A percentile compares a stretch with the other conserved stretches of the same genome.
Conservation (phyloP, 2,113 vertebrate species). For the Leucoraja erinaceus region DNA sequence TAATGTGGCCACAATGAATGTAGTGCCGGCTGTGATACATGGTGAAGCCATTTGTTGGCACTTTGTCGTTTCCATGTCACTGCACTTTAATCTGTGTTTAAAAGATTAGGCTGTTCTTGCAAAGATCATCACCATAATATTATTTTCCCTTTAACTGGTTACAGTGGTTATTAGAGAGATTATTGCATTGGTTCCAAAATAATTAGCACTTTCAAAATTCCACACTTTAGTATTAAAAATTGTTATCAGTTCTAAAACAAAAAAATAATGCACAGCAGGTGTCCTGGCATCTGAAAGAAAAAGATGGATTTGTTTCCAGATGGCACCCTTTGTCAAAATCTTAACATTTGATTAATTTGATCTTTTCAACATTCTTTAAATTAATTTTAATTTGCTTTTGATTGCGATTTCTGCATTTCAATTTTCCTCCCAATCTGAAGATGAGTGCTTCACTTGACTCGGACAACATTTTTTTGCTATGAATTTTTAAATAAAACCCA, state of each 20-base stretch:
- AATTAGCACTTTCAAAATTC: not conserved
- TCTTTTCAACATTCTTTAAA: constrained; percentile 3
- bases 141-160: not conserved
- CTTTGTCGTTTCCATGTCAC: not conserved
- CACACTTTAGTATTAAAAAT: constrained; percentile 10
- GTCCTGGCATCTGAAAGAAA: constrained; percentile 5
- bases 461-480: no score
- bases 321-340: not conserved
- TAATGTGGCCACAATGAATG: not conserved
- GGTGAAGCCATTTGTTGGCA: not conserved
- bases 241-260: not conserved
- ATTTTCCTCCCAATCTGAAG: not conserved
- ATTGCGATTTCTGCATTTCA: not conserved
- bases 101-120: not conserved
- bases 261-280: constrained; percentile 6
- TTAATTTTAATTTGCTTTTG: not conserved
- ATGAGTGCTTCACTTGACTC: not conserved
- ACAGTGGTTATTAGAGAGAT: not conserved
- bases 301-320: constrained; percentile 23
- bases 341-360: constrained; percentile 3
- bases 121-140: not conserved
- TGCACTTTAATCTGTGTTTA: not conserved
- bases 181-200: constrained; percentile 3
- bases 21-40: not conserved
- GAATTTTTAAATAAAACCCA: not conserved